phyloP scores from a whole-genome alignment of 1,140 invertebrate genomes.

The Aethina tumida region DNA sequence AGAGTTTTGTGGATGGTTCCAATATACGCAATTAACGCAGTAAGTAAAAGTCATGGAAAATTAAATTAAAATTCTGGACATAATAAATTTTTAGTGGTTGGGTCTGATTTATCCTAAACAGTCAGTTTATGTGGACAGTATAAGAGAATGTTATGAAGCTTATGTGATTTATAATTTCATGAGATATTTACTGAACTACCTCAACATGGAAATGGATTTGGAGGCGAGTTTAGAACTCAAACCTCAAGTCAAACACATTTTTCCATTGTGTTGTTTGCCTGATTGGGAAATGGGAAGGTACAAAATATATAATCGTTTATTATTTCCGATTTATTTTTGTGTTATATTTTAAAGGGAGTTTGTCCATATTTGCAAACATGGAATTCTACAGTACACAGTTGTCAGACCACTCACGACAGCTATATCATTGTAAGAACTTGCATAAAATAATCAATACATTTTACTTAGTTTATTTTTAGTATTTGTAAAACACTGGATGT shows the following conservation, averaged over 20 bases:
- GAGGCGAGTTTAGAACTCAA: constrained; percentile 75
- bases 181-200: constrained; percentile 85
- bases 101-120: constrained; percentile 70
- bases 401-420: constrained; percentile 80
- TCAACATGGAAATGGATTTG: constrained; percentile 73
- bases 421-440: constrained; percentile 68
- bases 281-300: constrained; percentile 81
- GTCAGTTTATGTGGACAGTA: constrained; percentile 85
- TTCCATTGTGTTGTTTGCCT: constrained; percentile 73
- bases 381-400: constrained; percentile 89
- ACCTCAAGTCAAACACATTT: constrained; percentile 74
- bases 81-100: constrained; percentile 57
- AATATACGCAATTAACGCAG: constrained; percentile 90
- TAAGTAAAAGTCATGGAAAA: constrained; percentile 43
- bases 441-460: not conserved
- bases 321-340: constrained; percentile 2
- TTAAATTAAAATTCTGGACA: constrained; percentile 1
- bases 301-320: not conserved
- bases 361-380: constrained; percentile 91
- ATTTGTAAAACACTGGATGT: constrained; percentile 77
- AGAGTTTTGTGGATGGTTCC: constrained; percentile 98
- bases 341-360: constrained; percentile 56
- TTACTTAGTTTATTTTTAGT: constrained; percentile 40
- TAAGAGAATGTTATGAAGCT: constrained; percentile 91
- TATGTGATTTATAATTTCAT: constrained; percentile 98